phyloP scores from a whole-genome alignment of 1,140 invertebrate species.

The Mercenaria mercenaria region DNA sequence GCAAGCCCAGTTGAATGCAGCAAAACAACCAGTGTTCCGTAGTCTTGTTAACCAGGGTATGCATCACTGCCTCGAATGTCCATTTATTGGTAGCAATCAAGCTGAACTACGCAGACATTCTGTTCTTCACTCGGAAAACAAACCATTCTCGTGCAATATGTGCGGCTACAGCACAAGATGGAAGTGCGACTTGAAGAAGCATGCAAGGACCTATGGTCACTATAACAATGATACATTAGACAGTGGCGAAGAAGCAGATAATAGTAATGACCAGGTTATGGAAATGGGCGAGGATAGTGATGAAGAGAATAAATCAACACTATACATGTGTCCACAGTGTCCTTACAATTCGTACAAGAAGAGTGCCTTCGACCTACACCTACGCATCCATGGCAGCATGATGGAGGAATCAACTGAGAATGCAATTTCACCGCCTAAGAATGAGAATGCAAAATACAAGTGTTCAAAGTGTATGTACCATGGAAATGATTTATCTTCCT shows the following conservation, averaged over 20 bases:
- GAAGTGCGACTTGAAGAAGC: slow-evolving; percentile 86
- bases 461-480: slow-evolving; percentile 82
- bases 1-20: background rate
- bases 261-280: slow-evolving; percentile 12
- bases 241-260: slow-evolving; percentile 42
- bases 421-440: slow-evolving; percentile 11
- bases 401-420: slow-evolving; percentile 29
- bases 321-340: slow-evolving; percentile 78
- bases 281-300: slow-evolving; percentile 64
- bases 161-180: slow-evolving; percentile 85
- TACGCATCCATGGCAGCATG: slow-evolving; percentile 71
- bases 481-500: slow-evolving; percentile 78
- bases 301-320: slow-evolving; percentile 67
- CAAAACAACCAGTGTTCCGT: slow-evolving; percentile 70
- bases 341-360: slow-evolving; percentile 77
- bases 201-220: slow-evolving; percentile 83
- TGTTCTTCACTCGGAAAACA: slow-evolving; percentile 84
- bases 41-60: slow-evolving; percentile 78
- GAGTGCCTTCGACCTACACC: slow-evolving; percentile 73
- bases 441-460: slow-evolving; percentile 73
- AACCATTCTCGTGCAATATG: slow-evolving; percentile 83
- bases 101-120: slow-evolving; percentile 84
- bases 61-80: slow-evolving; percentile 84
- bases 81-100: slow-evolving; percentile 83
- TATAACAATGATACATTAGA: slow-evolving; percentile 52